Evolutionary conservation across 1,140 invertebrate genomes (phyloP), one percentile per base, ranked within the genome.

Genomic region (Anthonomus grandis): DNA sequence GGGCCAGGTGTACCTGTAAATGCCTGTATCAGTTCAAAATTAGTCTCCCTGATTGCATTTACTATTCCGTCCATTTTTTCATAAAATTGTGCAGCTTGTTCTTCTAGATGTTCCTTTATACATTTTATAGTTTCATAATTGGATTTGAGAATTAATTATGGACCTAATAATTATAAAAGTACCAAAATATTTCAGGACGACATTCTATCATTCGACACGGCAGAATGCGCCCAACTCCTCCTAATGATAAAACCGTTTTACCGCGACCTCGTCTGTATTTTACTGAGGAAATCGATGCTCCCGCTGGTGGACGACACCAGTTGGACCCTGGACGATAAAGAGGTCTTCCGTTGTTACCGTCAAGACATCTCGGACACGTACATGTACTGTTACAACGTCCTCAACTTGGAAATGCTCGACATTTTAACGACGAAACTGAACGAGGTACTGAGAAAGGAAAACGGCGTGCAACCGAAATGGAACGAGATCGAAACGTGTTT

Each of bases 291-390:
- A 75, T 80, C 84, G 0, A 79, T 84, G 63, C 78, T 83, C 57
- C 80, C 74, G 8, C 71, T 75, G 24, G 70, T 76, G 1, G 76
- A 81, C 0, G 70, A 78, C 4, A 74, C 78, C 17, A 64, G 75
- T 2, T 78, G 83, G 66, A 77, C 79, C 27, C 70, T 79, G 25
- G 90, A 95, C 47, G 92, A 95, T 64, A 83, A 85, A 39, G 93
- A 96, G 75, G 75, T 86, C 6, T 87, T 95, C 63, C 77, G 93
- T 6, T 94, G 92, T 74, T 96, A 96, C 69, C 78, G 93, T 46
- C 91, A 95, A 74, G 93, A 96, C 64, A 87, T 93, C 38, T 85
- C 88, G 0, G 93, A 97, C 73, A 91, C 90, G 18, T 83, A 94
- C 70, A 85, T 89, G 74, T 93, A 93, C 71, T 91, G 91, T 73